Percentiles rank a stretch among this genome's conserved stretches.
phyloP scores from a whole-genome alignment of 2,888 invertebrate genomes.

The Celastrina argiolus region DNA sequence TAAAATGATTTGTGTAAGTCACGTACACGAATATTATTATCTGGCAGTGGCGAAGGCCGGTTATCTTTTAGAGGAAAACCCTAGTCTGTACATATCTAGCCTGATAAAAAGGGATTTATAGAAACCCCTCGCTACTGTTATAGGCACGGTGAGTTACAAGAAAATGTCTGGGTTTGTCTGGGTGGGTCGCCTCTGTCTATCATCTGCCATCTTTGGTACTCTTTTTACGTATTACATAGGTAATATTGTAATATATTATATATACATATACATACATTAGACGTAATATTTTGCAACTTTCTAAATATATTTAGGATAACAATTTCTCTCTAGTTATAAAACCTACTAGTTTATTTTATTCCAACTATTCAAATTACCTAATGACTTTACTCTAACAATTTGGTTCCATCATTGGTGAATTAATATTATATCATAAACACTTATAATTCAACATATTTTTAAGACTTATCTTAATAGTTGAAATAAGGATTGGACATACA shows the following conservation, averaged over 20 bases:
- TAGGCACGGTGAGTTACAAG: neutral
- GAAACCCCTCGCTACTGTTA: no score
- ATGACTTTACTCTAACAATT: conserved; percentile 47
- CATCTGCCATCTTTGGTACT: neutral
- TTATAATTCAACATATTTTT: conserved; percentile 17
- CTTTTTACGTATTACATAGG: neutral
- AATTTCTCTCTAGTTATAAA: conserved; percentile 1
- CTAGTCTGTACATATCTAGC: no score
- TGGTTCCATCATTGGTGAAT: conserved; percentile 62
- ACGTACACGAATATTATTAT: no score
- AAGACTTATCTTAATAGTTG: neutral
- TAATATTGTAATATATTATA: neutral
- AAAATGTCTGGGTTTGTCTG: no score
- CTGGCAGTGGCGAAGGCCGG: no score
- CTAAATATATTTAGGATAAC: neutral
- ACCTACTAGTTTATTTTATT: neutral
- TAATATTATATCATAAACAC: conserved; percentile 39
- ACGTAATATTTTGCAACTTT: neutral
- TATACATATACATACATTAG: neutral
- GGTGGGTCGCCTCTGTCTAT: neutral
- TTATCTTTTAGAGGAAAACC: no score
- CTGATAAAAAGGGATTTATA: no score
- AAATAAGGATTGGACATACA: conserved; percentile 42
- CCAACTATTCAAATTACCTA: no score
- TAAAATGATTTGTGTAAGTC: no score